Evolutionary conservation across 2,888 invertebrate genomes (phyloP), one percentile per base, ranked within the genome.

Genomic region (Drosophila ustulata): DNA sequence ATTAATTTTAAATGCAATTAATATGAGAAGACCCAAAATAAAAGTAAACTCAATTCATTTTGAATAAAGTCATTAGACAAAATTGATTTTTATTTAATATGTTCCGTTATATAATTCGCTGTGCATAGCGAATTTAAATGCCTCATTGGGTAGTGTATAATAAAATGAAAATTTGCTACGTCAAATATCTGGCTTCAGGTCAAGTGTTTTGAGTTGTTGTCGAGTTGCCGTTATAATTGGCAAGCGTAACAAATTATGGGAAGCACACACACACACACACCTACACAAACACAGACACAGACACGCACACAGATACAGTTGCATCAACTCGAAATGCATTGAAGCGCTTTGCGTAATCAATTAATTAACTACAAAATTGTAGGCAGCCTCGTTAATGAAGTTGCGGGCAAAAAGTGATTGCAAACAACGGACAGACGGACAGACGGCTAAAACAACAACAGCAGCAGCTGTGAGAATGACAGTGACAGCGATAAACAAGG

Each of bases 321-420:
- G 46, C 57, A 57, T 18, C 55, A 66, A 64, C 65, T 68, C 41
- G 59, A 65, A 55, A 37, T 85, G 80, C 82, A 83, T 66, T 79
- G 67, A 66, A 77, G 80, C 82, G 75, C 76, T 74, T 80, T 69
- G 61, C 69, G 86, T 73, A 85, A 88, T 84, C 86, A 84, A 84
- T 84, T 84, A 85, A 84, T 84, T 85, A 82, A 84, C 68, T 75
- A 73, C 75, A 72, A 77, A 79, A 77, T 75, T 73, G 72, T 79
- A 73, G 69, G 39, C 58, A 61, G 64, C 62, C 64, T 62, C 66
- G 65, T 74, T 82, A 84, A 84, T 88, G 77, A 85, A 82, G 82
- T 85, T 88, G 85, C 57, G 75, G 78, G 25, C 56, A 67, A 41
- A 62, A 58, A 75, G 67, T 68, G 52, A 73, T 65, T 52, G 55